These are phyloP conservation scores for Ornithoptera alexandrae DNA, from an alignment of 2,888 invertebrate genomes.

Conservation along the genomic window DNA sequence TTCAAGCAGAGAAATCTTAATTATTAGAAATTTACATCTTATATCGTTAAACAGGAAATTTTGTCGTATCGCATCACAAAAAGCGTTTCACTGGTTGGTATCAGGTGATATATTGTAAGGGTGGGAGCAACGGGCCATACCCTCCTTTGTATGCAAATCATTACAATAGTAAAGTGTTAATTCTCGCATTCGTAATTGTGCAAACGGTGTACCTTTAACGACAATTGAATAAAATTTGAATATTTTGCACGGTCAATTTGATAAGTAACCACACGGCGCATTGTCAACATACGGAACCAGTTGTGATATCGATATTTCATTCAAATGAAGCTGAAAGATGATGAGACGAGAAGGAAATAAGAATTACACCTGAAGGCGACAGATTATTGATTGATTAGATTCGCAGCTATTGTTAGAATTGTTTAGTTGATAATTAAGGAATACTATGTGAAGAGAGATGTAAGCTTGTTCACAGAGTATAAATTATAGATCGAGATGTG, in stretches of 20 bases:
- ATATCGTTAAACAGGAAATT: not conserved
- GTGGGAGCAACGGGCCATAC: constrained; percentile 19
- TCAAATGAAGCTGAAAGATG: constrained; percentile 48
- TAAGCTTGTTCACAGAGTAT: constrained; percentile 28
- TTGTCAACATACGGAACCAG: constrained; percentile 35
- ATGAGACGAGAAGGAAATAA: not conserved
- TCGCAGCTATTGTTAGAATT: constrained; percentile 33
- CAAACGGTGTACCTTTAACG: constrained; percentile 39
- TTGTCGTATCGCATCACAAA: constrained; percentile 5
- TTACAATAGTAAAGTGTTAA: constrained; percentile 41
- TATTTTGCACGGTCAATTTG: constrained; percentile 72
- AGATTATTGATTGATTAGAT: constrained; percentile 35
- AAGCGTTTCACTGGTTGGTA: constrained; percentile 4
- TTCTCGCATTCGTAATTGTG: constrained; percentile 45
- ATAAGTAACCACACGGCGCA: constrained; percentile 54
- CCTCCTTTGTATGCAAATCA: constrained; percentile 43
- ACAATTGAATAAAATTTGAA: constrained; percentile 47
- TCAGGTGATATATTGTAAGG: constrained; percentile 10
- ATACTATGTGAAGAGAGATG: constrained; percentile 25
- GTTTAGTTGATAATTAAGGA: constrained; percentile 22
- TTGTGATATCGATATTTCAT: constrained; percentile 59
- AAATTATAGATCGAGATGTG: constrained; percentile 1
- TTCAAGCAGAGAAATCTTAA: too few relatives aligned
- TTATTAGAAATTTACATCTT: too few relatives aligned
- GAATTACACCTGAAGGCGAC: constrained; percentile 8